Evolutionary conservation across 1,140 invertebrate species (phyloP).

Genomic region (Lepidurus packardi): DNA sequence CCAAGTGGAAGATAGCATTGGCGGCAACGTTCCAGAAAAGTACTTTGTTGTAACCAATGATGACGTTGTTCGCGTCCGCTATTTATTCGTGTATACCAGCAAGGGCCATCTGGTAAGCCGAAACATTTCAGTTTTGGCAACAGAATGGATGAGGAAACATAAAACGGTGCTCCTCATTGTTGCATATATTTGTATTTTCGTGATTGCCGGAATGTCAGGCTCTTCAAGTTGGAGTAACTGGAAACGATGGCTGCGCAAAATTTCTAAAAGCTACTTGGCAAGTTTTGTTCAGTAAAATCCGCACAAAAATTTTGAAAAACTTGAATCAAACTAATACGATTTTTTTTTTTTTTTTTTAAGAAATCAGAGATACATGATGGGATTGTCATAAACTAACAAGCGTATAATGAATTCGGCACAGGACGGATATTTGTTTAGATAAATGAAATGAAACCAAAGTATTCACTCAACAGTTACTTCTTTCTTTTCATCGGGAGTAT

Average conservation of each 20-base stretch:
- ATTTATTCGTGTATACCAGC: slow-evolving; percentile 62
- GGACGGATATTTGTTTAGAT: not conserved
- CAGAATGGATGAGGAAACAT: not conserved
- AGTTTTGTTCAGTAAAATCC: slow-evolving; percentile 2
- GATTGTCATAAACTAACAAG: too few species aligned
- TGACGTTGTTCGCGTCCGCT: slow-evolving; percentile 66
- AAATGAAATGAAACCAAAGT: not conserved
- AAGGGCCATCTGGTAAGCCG: not conserved
- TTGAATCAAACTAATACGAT: not conserved
- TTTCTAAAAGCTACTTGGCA: slow-evolving; percentile 16
- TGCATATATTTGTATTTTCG: not conserved
- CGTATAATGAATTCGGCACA: too few species aligned
- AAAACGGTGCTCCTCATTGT: not conserved
- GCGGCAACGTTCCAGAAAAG: slow-evolving; percentile 50
- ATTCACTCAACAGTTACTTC: slow-evolving; percentile 15
- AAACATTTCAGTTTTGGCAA: not conserved
- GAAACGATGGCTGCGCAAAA: slow-evolving; percentile 15
- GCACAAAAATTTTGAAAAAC: not conserved
- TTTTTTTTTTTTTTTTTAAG: too few species aligned
- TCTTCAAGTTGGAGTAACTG: not conserved
- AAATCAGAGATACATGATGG: not conserved
- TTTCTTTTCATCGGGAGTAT: slow-evolving; percentile 22
- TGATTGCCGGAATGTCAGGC: slow-evolving; percentile 2
- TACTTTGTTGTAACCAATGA: slow-evolving; percentile 70
- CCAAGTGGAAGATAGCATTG: slow-evolving; percentile 37